phyloP scores from a whole-genome alignment of 2,797 vertebrate genomes.

The Morus bassanus region DNA sequence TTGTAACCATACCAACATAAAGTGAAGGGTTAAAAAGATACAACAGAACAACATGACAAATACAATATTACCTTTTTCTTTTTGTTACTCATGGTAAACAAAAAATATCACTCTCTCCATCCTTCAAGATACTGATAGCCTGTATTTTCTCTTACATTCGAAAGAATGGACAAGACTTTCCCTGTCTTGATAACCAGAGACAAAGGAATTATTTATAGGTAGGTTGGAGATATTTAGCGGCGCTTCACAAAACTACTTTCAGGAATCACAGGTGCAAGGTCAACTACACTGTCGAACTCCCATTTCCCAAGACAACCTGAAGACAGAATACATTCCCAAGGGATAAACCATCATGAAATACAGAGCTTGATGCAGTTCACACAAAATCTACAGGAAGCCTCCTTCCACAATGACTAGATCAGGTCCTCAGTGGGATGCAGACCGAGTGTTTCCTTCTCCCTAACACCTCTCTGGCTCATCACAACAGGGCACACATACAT shows the following conservation, averaged over 20 bases:
- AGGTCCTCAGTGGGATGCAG: not conserved
- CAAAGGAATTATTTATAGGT: not conserved
- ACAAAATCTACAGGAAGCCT: not conserved
- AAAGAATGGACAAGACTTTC: not conserved
- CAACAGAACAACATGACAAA: not conserved
- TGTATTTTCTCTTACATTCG: not conserved
- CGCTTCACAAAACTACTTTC: not conserved
- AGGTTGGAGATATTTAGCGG: not conserved
- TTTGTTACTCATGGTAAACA: not conserved
- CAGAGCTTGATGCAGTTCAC: not conserved
- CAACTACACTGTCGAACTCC: fast-evolving
- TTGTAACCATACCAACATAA: not conserved
- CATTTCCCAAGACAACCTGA: not conserved
- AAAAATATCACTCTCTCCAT: not conserved
- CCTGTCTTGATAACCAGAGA: not conserved
- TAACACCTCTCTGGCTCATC: not conserved
- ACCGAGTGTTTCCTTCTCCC: not conserved
- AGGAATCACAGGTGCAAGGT: not conserved
- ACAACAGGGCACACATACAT: fast-evolving
- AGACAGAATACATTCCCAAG: not conserved
- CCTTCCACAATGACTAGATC: not conserved
- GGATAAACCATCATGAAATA: not conserved
- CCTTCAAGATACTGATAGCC: not conserved
- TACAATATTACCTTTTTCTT: not conserved
- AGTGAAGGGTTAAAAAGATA: not conserved